Evolutionary conservation across 1,140 invertebrate genomes (phyloP).

Genomic region (Camponotus floridanus): DNA sequence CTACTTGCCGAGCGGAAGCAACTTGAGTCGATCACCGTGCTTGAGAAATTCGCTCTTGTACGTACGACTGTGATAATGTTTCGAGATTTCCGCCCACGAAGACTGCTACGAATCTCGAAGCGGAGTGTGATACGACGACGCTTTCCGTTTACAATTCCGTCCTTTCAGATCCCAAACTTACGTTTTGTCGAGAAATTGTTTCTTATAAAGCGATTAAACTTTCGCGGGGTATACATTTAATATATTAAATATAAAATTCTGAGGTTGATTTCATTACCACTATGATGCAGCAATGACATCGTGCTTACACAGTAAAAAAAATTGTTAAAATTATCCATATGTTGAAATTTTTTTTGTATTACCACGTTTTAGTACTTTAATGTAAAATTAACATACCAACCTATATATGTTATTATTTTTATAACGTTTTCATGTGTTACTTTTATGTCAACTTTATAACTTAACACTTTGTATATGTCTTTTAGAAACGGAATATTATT

Average conservation of each 20-base stretch:
- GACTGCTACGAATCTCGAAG: not conserved
- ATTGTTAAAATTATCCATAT: too few relatives aligned
- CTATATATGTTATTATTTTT: too few relatives aligned
- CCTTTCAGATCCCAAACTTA: slow-evolving; percentile 17
- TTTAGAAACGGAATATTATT: too few relatives aligned
- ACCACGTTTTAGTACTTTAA: too few relatives aligned
- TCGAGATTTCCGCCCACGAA: slow-evolving; percentile 44
- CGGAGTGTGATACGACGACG: slow-evolving; percentile 19
- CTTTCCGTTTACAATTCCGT: slow-evolving; percentile 32
- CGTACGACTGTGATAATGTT: slow-evolving; percentile 52
- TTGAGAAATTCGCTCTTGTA: slow-evolving; percentile 59
- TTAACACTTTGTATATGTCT: too few relatives aligned
- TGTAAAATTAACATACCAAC: too few relatives aligned
- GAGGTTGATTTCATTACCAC: not conserved
- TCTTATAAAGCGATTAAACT: not conserved
- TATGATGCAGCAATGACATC: not conserved
- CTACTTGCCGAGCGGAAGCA: slow-evolving; percentile 34
- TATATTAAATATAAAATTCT: not conserved
- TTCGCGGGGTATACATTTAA: not conserved
- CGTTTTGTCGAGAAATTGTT: not conserved
- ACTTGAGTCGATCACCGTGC: slow-evolving; percentile 51
- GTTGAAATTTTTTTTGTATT: too few relatives aligned
- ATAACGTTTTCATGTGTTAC: too few relatives aligned
- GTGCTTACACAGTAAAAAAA: too few relatives aligned
- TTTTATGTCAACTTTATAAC: too few relatives aligned